A percentile compares a stretch with the other conserved stretches of the same genome.
These are phyloP conservation scores for Lasioglossum calceatum DNA, from an alignment of 2,888 invertebrate species.

Conservation along the genomic window DNA sequence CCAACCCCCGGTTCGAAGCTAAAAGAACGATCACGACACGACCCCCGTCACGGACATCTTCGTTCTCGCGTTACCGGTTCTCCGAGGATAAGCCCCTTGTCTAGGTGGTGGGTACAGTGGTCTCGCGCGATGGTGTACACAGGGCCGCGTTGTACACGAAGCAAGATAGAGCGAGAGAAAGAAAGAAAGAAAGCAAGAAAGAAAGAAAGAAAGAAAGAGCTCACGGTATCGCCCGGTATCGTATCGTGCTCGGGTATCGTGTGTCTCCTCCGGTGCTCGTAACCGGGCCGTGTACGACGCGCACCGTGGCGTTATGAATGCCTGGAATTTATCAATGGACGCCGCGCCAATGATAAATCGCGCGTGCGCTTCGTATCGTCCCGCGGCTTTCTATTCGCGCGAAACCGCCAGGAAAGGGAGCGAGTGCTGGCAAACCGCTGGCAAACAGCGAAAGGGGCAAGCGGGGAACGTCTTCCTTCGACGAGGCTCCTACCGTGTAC, in stretches of 20 bases:
- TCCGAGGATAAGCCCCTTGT: constrained; percentile 19
- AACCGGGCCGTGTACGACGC: constrained; percentile 55
- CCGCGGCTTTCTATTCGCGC: constrained; percentile 73
- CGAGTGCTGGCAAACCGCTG: constrained; percentile 16
- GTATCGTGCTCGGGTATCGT: constrained; percentile 78
- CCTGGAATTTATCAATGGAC: constrained; percentile 84
- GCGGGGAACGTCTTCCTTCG: constrained; percentile 67
- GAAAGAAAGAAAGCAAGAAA: not conserved
- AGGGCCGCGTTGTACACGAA: not conserved
- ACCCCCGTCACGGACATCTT: constrained; percentile 28
- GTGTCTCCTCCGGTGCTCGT: constrained; percentile 71
- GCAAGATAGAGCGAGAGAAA: not conserved
- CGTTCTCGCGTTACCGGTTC: constrained; percentile 54
- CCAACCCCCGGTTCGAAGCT: not conserved
- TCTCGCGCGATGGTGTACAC: constrained; percentile 8
- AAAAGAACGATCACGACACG: not conserved
- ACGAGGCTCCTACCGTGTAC: constrained; percentile 62
- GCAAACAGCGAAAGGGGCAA: constrained; percentile 18
- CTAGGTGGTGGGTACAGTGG: constrained; percentile 20
- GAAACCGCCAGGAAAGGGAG: constrained; percentile 58
- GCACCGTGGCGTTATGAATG: constrained; percentile 79
- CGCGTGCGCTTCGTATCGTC: constrained; percentile 75
- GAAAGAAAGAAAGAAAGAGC: not conserved
- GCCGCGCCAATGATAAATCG: constrained; percentile 82
- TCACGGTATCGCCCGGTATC: constrained; percentile 62